Conservation (phyloP, 2,113 vertebrate species). For the Smithornis capensis region DNA sequence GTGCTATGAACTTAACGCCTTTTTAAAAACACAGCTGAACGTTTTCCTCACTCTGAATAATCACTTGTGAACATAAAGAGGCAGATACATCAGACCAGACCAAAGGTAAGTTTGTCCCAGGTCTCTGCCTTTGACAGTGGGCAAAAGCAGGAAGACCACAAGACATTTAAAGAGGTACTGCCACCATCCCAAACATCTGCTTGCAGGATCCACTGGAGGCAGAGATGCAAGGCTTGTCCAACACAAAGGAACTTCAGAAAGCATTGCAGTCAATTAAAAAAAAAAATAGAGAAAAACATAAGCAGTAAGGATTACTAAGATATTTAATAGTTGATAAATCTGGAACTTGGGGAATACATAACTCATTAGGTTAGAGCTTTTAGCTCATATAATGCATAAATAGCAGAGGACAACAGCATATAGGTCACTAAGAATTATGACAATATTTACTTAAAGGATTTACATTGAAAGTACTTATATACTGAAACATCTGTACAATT, state of each 20-base stretch:
- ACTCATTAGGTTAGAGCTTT: not conserved
- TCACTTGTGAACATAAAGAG: not conserved
- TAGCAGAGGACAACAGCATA: not conserved
- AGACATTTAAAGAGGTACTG: not conserved
- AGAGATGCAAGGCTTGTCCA: not conserved
- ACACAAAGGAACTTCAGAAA: not conserved
- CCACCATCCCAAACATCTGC: rapidly evolving
- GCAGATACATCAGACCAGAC: not conserved
- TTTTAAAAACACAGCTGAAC: not conserved
- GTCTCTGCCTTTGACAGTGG: not conserved
- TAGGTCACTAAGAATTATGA: not conserved
- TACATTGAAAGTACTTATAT: not conserved
- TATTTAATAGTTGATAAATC: not conserved
- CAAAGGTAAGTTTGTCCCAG: not conserved
- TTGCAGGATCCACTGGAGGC: not conserved
- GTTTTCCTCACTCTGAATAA: not conserved
- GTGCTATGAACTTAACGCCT: not conserved
- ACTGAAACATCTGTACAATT: not conserved
- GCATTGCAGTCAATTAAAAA: not conserved
- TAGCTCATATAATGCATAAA: not conserved
- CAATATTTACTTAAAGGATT: not conserved
- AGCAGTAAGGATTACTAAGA: not conserved
- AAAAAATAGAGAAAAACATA: not conserved
- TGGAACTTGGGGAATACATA: not conserved
- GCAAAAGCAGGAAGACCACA: not conserved